Evolutionary conservation across 2,888 invertebrate genomes (phyloP).

Genomic region (Hylaea fasciaria): DNA sequence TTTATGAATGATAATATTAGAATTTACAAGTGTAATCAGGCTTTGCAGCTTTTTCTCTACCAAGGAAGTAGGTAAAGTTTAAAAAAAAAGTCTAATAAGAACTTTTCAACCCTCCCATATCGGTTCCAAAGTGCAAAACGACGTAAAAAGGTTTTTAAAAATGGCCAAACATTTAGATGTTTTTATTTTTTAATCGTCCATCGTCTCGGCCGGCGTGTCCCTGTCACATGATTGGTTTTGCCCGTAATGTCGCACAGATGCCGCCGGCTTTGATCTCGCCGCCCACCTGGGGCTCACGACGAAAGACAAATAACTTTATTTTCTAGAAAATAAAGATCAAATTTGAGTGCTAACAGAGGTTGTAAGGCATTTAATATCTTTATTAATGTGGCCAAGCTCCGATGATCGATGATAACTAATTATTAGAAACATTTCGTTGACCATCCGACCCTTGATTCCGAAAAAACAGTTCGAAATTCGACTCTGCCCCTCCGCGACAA

Average conservation of each 20-base stretch:
- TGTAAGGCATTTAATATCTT: conserved; percentile 78
- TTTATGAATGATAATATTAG: too few relatives aligned
- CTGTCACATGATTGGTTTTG: conserved; percentile 79
- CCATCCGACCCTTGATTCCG: conserved; percentile 62
- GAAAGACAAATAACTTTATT: conserved; percentile 29
- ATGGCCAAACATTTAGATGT: conserved; percentile 63
- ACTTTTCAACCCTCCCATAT: conserved; percentile 21
- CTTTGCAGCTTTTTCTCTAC: too few relatives aligned
- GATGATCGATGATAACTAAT: conserved; percentile 83
- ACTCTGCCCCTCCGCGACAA: conserved; percentile 29
- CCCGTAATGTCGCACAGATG: conserved; percentile 69
- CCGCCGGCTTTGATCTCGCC: conserved; percentile 73
- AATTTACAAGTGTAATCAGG: too few relatives aligned
- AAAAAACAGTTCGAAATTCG: conserved; percentile 28
- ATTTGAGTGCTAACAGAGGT: conserved; percentile 18
- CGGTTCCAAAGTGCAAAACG: conserved; percentile 28
- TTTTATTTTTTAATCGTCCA: conserved; percentile 48
- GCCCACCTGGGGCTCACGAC: conserved; percentile 48
- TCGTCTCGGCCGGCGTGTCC: conserved; percentile 46
- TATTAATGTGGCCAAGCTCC: conserved; percentile 77
- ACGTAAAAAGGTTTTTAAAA: conserved; percentile 41
- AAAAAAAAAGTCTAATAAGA: neutral
- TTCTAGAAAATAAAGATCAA: conserved; percentile 1
- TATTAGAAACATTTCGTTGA: conserved; percentile 81
- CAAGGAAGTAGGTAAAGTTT: too few relatives aligned